Evolutionary conservation across 2,797 vertebrate genomes (phyloP).

Genomic region (Gouania willdenowi): DNA sequence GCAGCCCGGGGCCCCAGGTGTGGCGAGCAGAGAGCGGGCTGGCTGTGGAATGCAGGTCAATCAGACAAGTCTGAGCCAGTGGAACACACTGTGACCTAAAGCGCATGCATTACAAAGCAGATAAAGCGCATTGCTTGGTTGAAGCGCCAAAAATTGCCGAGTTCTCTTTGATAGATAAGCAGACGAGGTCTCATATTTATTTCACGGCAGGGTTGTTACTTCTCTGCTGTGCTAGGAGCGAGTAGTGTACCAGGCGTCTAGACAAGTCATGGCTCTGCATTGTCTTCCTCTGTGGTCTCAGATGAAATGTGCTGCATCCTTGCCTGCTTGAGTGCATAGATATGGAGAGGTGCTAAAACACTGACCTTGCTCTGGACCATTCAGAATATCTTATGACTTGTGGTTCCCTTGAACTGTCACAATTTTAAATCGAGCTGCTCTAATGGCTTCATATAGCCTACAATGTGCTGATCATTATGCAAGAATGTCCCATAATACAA

Average conservation of each 20-base stretch:
- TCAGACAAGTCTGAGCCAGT: slow-evolving; percentile 82
- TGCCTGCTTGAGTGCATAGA: slow-evolving; percentile 62
- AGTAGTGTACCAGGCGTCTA: slow-evolving; percentile 64
- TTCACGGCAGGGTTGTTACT: slow-evolving; percentile 42
- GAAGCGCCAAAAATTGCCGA: slow-evolving; percentile 29
- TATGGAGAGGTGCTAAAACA: slow-evolving; percentile 66
- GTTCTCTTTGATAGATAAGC: slow-evolving; percentile 55
- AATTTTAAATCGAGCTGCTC: slow-evolving; percentile 73
- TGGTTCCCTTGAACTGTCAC: slow-evolving; percentile 77
- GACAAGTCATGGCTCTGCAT: slow-evolving; percentile 73
- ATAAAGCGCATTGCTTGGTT: slow-evolving; percentile 52
- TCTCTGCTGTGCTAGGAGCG: slow-evolving; percentile 52
- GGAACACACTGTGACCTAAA: slow-evolving; percentile 85
- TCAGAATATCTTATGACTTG: slow-evolving; percentile 76
- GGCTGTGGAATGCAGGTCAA: slow-evolving; percentile 93
- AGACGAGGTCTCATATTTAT: slow-evolving; percentile 62
- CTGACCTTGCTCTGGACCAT: slow-evolving; percentile 71
- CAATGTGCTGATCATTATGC: slow-evolving; percentile 29
- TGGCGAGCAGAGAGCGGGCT: slow-evolving; percentile 74
- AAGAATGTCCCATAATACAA: slow-evolving; percentile 3
- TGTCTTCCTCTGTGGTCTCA: slow-evolving; percentile 65
- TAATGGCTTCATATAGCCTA: slow-evolving; percentile 70
- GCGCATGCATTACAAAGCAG: slow-evolving; percentile 70
- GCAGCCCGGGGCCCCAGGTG: slow-evolving; percentile 94
- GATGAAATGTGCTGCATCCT: slow-evolving; percentile 72